Evolutionary conservation across 1,140 invertebrate genomes (phyloP), one percentile per base, ranked within the genome.

Genomic region (Lucilia sericata): DNA sequence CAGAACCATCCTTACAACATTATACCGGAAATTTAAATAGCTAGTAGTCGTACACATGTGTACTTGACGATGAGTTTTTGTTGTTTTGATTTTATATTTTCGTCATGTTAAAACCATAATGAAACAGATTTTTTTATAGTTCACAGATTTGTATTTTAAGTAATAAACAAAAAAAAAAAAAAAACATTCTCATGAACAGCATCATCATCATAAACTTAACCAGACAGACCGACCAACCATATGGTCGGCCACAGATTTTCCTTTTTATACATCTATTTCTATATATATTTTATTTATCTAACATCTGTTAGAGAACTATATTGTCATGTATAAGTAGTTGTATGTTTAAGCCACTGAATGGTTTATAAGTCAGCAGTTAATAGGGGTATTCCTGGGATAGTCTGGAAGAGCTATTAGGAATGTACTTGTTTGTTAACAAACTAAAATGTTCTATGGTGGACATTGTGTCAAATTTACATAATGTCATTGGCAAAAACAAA

Each of bases 11-110:
- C 55, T 60, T 60, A 65, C n/a, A 65, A 65, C 17, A 65, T 65
- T 65, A 65, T 65, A 70, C 65, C 65, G 65, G 65, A 70, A 70
- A 70, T 70, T 70, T 70, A 70, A 70, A 70, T 21, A 70, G 65
- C 21, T 70, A 25, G 21, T 25, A 70, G n/a, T 9, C 7, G 9
- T 70, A 60, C 14, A 60, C 55, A 60, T n/a, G 25, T 30, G 25
- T 30, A 30, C 25, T 8, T 65, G 60, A n/a, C n/a, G 65, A 70
- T 70, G 65, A 70, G 65, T 25, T 70, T 5, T 21, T 55, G 51
- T 42, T 55, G 51, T 70, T 60, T 17, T 60, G 51, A 14, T 42
- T 42, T 60, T 60, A 17, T 17, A n/a, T 60, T 60, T 60, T 60
- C 55, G 7, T 21, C n/a, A 70, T 70, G 65, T 21, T 70, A 25